These are phyloP conservation scores for Phytoseiulus persimilis DNA, from an alignment of 2,888 invertebrate species.

Conservation along the genomic window DNA sequence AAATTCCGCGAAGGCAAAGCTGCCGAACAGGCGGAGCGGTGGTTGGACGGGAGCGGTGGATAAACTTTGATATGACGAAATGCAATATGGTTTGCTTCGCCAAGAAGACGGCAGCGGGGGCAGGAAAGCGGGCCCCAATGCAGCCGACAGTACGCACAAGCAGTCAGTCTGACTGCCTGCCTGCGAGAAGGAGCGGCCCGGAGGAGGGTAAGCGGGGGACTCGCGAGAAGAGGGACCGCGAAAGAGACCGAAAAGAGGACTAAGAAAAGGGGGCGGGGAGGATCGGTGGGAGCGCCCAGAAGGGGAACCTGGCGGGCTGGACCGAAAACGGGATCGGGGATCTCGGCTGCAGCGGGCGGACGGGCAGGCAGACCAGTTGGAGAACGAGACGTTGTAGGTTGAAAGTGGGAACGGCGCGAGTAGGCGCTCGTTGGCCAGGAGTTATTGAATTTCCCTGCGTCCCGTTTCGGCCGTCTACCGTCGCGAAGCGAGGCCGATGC, in stretches of 20 bases:
- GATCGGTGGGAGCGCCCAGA: not conserved
- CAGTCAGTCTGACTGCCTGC: not conserved
- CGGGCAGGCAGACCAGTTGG: not conserved
- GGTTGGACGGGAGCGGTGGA: slow-evolving; percentile 10
- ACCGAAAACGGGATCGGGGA: not conserved
- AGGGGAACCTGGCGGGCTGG: not conserved
- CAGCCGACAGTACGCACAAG: slow-evolving; percentile 5
- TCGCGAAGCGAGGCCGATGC: not conserved
- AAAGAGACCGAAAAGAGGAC: not conserved
- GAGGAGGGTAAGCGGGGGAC: not conserved
- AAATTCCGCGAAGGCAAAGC: slow-evolving; percentile 5
- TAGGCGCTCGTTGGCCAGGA: slow-evolving; percentile 20
- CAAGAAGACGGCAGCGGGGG: not conserved
- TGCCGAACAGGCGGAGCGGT: not conserved
- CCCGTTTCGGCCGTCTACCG: not conserved
- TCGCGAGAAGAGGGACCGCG: not conserved
- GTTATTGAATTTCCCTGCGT: slow-evolving; percentile 36
- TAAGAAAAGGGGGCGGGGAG: not conserved
- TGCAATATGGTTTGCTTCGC: slow-evolving; percentile 35
- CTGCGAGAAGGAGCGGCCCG: not conserved
- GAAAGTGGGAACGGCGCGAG: slow-evolving; percentile 14
- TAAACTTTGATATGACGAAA: slow-evolving; percentile 36
- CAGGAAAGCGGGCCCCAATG: not conserved
- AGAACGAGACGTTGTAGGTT: slow-evolving; percentile 19
- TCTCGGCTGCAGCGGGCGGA: not conserved